phyloP scores from a whole-genome alignment of 2,113 vertebrate species.

The Oreotrochilus melanogaster region DNA sequence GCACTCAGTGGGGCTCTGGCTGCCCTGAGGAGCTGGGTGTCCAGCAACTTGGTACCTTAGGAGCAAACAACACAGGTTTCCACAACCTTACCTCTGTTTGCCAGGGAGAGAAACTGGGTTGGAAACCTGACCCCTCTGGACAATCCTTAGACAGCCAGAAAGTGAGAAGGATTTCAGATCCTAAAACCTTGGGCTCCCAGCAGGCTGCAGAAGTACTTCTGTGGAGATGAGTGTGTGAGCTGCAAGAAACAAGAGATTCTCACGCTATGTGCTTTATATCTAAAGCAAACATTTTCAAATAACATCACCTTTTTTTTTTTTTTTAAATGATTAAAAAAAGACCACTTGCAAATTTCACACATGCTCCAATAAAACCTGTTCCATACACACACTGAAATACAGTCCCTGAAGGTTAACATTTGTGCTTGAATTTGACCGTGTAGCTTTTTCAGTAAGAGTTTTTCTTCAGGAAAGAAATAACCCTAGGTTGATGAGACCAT shows the following conservation, averaged over 20 bases:
- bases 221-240: background rate
- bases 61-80: accelerated
- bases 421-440: background rate
- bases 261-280: background rate
- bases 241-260: background rate
- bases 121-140: background rate
- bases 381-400: background rate
- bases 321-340: background rate
- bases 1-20: no score
- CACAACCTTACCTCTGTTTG: no score
- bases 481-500: background rate
- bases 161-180: background rate
- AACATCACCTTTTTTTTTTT: background rate
- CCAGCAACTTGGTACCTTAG: background rate
- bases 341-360: background rate
- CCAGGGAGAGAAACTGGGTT: no score
- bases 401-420: background rate
- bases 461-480: background rate
- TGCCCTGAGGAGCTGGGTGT: no score
- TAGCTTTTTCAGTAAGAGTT: background rate
- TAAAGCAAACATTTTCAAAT: background rate
- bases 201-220: background rate
- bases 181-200: background rate
- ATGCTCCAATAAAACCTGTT: background rate
- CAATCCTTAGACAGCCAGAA: background rate